These are phyloP conservation scores for Amphipoea oculea DNA, from an alignment of 2,888 invertebrate genomes.

Conservation along the genomic window DNA sequence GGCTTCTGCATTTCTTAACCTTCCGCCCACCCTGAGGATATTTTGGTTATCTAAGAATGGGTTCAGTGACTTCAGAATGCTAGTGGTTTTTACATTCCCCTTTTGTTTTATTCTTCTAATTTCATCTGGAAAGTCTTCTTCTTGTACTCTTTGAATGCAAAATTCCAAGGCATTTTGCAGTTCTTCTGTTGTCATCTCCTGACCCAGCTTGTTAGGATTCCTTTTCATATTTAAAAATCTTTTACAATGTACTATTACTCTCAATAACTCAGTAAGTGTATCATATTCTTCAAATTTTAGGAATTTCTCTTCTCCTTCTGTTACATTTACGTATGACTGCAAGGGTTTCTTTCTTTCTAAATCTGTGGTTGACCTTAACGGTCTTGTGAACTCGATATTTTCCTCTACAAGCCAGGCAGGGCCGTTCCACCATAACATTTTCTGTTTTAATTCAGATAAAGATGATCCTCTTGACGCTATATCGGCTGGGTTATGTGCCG, in stretches of 20 bases:
- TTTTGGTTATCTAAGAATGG: constrained; percentile 57
- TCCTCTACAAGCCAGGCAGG: constrained; percentile 55
- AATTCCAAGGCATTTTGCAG: constrained; percentile 41
- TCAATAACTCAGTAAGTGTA: constrained; percentile 35
- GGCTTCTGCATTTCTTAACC: constrained; percentile 51
- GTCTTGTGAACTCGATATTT: constrained; percentile 37
- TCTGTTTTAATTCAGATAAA: constrained; percentile 38
- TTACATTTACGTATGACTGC: constrained; percentile 13
- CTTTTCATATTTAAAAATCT: constrained; percentile 54
- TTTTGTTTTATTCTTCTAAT: constrained; percentile 31
- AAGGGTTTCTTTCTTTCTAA: constrained; percentile 44
- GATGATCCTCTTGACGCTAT: constrained; percentile 53
- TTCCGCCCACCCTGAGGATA: constrained; percentile 66
- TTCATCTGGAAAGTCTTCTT: constrained; percentile 21
- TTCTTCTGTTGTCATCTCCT: constrained; percentile 49
- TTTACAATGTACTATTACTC: constrained; percentile 39
- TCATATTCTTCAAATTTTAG: constrained; percentile 41
- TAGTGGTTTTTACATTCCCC: constrained; percentile 40
- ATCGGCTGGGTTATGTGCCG: constrained; percentile 61
- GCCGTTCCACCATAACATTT: constrained; percentile 55
- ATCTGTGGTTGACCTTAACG: constrained; percentile 32
- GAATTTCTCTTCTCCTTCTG: constrained; percentile 16
- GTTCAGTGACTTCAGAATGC: constrained; percentile 51
- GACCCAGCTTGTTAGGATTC: constrained; percentile 13
- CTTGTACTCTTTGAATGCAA: constrained; percentile 54